Base-by-base conservation (phyloP, 2,113 vertebrate species). In the Ardeotis arabs region DNA sequence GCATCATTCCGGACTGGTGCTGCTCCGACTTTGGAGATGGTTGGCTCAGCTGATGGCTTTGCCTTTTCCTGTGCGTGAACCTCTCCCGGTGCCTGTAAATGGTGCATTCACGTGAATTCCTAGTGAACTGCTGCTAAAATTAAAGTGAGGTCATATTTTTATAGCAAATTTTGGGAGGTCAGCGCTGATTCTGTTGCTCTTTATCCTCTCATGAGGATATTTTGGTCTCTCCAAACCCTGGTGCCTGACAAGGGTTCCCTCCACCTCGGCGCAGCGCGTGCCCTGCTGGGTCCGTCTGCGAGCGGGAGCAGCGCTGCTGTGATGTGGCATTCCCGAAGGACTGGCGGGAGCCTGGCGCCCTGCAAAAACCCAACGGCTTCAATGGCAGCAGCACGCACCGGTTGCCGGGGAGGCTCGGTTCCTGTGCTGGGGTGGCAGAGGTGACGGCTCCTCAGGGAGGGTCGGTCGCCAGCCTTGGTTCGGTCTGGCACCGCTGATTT, bases 351-450 rank as follows among this genome's bases (percentile, higher is more conserved):
- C 80, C 50, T 3, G 6, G 1, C 28, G 47, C 72, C 28, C 44
- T 23, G 2, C 41, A 4, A 12, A 27, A 68, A 1, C 22, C 62
- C 41, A 3, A 0, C 4, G 28, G 31, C n/a, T 39, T 15, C 4
- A 39, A 47, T 23, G 10, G 28, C 89, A 21, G 39, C 41, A 9
- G 29, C 41, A 15, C 24, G 10, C 35, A 2, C 11, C 52, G 2
- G 1, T 12, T 44, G 1, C 22, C 1, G 14, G 7, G 9, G 27
- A 39, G 1, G 15, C 31, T 39, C 35, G 0, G 5, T 7, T 18
- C 35, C 58, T 2, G 11, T 4, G 18, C 47, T 3, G 21, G 28
- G 22, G 7, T 5, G 35, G 58, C 27, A 7, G 8, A 20, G 84
- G 56, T 12, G 23, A 25, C 33, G 1, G 13, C 33, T 7, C 15